Evolutionary conservation across 2,888 invertebrate species (phyloP).

Genomic region (Pemphredon lugubris): DNA sequence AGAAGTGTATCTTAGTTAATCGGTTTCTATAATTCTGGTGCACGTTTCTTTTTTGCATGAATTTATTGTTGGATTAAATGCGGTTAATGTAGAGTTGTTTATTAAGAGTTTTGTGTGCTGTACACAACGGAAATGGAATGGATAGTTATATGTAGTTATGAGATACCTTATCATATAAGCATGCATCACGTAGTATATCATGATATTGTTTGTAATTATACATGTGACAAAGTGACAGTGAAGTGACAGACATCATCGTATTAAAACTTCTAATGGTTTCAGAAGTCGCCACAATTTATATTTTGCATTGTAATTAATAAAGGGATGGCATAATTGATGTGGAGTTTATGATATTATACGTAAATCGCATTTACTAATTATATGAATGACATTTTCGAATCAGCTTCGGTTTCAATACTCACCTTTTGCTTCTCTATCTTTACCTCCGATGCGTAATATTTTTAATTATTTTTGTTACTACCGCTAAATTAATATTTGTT

Average conservation of each 20-base stretch:
- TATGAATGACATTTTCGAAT: not conserved
- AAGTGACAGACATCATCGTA: no score
- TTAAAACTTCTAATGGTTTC: no score
- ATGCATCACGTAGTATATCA: not conserved
- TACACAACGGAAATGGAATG: conserved; percentile 13
- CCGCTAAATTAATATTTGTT: not conserved
- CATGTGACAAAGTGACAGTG: no score
- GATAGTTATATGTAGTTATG: conserved; percentile 24
- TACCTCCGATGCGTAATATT: not conserved
- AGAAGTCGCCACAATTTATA: no score
- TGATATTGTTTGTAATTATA: not conserved
- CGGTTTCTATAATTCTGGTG: conserved; percentile 44
- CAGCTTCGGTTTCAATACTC: not conserved
- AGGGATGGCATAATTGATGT: not conserved
- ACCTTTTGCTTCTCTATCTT: not conserved
- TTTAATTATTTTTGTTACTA: not conserved
- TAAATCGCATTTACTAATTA: conserved; percentile 9
- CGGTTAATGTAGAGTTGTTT: conserved; percentile 19
- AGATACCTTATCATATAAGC: not conserved
- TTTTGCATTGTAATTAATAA: no score
- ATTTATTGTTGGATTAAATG: conserved; percentile 37
- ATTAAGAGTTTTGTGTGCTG: conserved; percentile 15
- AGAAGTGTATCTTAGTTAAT: conserved; percentile 26
- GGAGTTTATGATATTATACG: not conserved
- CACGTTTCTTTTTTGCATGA: conserved; percentile 42